Evolutionary conservation across 2,113 vertebrate species (phyloP), one percentile per base, ranked within the genome.

Genomic region (Pseudopodoces humilis): DNA sequence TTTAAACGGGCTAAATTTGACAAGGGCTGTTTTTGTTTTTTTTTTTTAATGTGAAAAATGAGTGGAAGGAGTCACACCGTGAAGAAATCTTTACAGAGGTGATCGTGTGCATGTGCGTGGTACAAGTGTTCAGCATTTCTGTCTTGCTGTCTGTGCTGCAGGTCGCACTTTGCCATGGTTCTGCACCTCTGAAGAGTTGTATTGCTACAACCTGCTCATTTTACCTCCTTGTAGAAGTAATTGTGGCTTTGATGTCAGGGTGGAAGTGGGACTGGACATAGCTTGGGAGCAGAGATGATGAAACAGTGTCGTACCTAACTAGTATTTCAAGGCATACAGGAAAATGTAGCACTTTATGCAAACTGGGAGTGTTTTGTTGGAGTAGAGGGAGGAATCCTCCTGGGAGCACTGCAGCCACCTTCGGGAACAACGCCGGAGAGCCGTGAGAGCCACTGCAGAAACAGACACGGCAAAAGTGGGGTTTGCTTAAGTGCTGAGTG

Each of bases 401-500:
- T 56, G 63, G 31, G 31, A 74, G 22, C 12, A 4, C 62, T 74
- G 55, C 30, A 39, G 52, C 47, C 1, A 2, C 47, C 79, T 41
- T 44, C 4, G 31, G 80, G 71, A 62, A 10, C 46, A 31, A 5
- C 0, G 0, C 69, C 7, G 27, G 72, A 52, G 58, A 83, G 58
- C 68, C 74, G 65, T 1, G 4, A 13, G 23, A 2, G 1, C 64
- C 47, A 2, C 20, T 52, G 1, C 23, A 35, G 47, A 33, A 86
- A 33, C 9, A 44, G 56, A 24, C 10, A 0, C 21, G 76, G 60
- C 93, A 65, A 52, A 77, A 27, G 11, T 15, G 52, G 56, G 59
- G 67, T 94, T 71, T 77, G 55, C 85, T 77, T 18, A 86, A 88
- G 88, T 81, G 72, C 30, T 3, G 94, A 90, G 84, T 97, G 56